Evolutionary conservation across 2,888 invertebrate genomes (phyloP), one percentile per base, ranked within the genome.

Genomic region (Barypeithes pellucidus): DNA sequence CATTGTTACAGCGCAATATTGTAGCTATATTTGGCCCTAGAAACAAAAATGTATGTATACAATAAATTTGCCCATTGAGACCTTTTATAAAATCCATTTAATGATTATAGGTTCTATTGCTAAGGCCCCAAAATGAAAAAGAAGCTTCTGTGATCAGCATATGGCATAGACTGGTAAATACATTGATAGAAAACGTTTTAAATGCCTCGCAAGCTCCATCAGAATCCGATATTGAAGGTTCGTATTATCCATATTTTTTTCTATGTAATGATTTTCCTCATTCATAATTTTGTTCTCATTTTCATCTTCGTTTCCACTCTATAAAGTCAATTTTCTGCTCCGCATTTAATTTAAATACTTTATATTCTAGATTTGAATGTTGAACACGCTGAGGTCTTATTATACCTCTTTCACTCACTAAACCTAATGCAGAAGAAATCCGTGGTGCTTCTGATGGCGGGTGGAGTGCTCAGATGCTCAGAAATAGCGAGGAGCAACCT

Each of bases 341-440:
- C 43, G 43, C 2, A 39, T n/a, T n/a, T n/a, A n/a, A n/a, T 14
- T 36, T 69, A 3, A n/a, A 39, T 39, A 12, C 1, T n/a, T n/a
- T n/a, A n/a, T 8, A 50, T 88, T 87, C 24, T 87, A 91, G 98
- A 98, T 88, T 88, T 98, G 73, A 98, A 98, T 85, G 96, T 98
- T 61, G 98, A 98, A 84, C 98, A 98, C 86, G 94, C 97, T 0
- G 98, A 98, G 85, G 88, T 98, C 41, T 87, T 98, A 76, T 89
- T 98, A 8, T 98, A 98, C 85, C 88, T 98, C 11, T 98, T 98
- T 86, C 98, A 98, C 86, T 96, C 97, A 0, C 87, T 98, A 73
- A 97, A 96, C 80, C 88, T 98, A 75, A 97, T 97, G 95, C 97
- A 98, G 87, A 98, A 98, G 87, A 98, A 98, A 85, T 94, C 95